Conservation (phyloP, 2,797 vertebrate genomes). For the Sebastes alutus region DNA sequence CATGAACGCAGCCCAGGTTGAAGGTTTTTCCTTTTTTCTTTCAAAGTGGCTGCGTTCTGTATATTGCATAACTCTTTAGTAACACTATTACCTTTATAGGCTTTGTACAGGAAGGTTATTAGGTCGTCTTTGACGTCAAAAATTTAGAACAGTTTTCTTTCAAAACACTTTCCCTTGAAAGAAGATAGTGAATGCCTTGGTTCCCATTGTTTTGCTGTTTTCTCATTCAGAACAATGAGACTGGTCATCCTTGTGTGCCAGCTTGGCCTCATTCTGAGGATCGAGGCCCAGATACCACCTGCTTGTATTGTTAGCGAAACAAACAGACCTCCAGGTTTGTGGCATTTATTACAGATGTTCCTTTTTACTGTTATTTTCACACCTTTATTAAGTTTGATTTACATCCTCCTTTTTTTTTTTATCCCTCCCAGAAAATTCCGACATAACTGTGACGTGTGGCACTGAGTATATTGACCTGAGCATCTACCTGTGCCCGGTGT, state of each 20-base stretch:
- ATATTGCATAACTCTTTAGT: neutral
- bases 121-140: neutral
- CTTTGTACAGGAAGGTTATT: neutral
- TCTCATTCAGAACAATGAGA: slow-evolving; percentile 64
- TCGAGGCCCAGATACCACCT: slow-evolving; percentile 42
- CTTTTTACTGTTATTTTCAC: neutral
- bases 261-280: slow-evolving; percentile 64
- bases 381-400: neutral
- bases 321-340: slow-evolving; percentile 76
- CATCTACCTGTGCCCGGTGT: slow-evolving; percentile 80
- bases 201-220: slow-evolving; percentile 25
- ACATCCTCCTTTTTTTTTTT: neutral
- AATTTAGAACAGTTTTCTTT: neutral
- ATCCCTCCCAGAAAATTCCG: slow-evolving; percentile 64
- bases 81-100: neutral
- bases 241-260: slow-evolving; percentile 66
- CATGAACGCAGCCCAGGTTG: neutral
- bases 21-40: neutral
- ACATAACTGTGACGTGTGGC: slow-evolving; percentile 77
- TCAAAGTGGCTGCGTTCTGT: neutral
- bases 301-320: slow-evolving; percentile 7
- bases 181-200: neutral
- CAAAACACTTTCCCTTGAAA: slow-evolving; percentile 1
- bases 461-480: slow-evolving; percentile 71
- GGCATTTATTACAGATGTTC: neutral